phyloP scores from a whole-genome alignment of 2,888 invertebrate species.

The Ochlodes sylvanus region DNA sequence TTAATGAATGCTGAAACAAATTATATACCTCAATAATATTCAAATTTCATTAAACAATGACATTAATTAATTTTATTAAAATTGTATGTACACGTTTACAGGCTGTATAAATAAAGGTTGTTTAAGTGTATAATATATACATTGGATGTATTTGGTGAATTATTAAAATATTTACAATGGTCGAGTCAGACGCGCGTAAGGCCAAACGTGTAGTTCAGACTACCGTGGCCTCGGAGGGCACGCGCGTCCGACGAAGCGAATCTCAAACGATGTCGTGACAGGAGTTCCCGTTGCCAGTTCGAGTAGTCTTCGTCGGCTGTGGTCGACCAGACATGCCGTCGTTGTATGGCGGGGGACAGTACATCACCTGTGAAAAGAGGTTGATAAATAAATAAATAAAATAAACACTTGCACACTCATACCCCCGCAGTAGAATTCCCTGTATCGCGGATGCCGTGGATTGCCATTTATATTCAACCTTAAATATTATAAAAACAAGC shows the following conservation, averaged over 20 bases:
- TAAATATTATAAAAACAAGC: too few species aligned
- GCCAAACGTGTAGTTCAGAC: slow-evolving; percentile 54
- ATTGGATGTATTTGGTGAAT: not conserved
- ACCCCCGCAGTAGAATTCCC: too few species aligned
- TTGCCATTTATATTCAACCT: too few species aligned
- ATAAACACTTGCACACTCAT: too few species aligned
- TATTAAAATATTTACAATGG: not conserved
- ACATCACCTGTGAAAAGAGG: slow-evolving; percentile 78
- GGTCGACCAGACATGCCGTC: slow-evolving; percentile 76
- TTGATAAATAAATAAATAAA: not conserved
- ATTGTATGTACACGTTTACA: not conserved
- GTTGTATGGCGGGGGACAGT: slow-evolving; percentile 82
- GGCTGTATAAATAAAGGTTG: slow-evolving; percentile 5
- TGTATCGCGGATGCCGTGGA: too few species aligned
- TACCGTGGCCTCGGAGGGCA: slow-evolving; percentile 62
- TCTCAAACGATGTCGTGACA: slow-evolving; percentile 85
- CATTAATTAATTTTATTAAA: too few species aligned
- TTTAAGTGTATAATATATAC: not conserved
- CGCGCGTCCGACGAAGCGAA: slow-evolving; percentile 67
- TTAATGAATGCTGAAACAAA: slow-evolving; percentile 10
- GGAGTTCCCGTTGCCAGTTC: slow-evolving; percentile 88
- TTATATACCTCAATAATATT: not conserved
- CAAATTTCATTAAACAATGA: not conserved
- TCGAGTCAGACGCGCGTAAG: slow-evolving; percentile 21
- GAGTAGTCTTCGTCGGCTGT: slow-evolving; percentile 87